Base-by-base conservation (phyloP, 2,888 invertebrate genomes). In the Leptinotarsa rubiginosa region DNA sequence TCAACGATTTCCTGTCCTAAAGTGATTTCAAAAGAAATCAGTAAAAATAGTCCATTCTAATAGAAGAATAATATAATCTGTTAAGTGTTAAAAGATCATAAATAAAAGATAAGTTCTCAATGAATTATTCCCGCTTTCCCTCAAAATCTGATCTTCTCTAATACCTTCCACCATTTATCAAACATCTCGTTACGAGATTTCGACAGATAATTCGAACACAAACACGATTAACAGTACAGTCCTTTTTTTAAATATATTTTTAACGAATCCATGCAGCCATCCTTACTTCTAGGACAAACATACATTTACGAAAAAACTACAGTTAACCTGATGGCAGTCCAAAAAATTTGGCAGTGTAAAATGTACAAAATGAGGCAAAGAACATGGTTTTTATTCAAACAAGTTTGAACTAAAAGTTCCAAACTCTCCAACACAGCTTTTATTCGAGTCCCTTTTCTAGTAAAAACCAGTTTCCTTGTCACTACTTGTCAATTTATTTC, bases 261-360 rank as follows among this genome's bases (percentile, higher is more conserved):
- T 71, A 70, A 74, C 68, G 75, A 79, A 82, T 84, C 84, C 84
- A 84, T 82, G 83, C 85, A 84, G 85, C 78, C 81, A 73, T 73
- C 69, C 62, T 70, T 68, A 71, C 56, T 47, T 75, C 70, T 77
- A 81, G 77, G 78, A 80, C 75, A 75, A 77, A 81, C 77, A 81
- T 77, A 83, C 80, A 82, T 79, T 79, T 79, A 81, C 78, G 80
- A 80, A 81, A 81, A 80, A 81, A 81, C 80, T 83, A 84, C 80
- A 70, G 80, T 82, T 80, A 80, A 76, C 78, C 80, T 81, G 82
- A 82, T 87, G 87, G 87, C 87, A 87, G 87, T 87, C 85, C 86
- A 85, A 86, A 84, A 81, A 84, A 84, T 83, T 87, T 87, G 88
- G 88, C 88, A 88, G 88, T 88, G 87, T 82, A 77, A 78, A 78